Conservation (phyloP, 2,113 vertebrate genomes). For the Trogon melanurus region DNA sequence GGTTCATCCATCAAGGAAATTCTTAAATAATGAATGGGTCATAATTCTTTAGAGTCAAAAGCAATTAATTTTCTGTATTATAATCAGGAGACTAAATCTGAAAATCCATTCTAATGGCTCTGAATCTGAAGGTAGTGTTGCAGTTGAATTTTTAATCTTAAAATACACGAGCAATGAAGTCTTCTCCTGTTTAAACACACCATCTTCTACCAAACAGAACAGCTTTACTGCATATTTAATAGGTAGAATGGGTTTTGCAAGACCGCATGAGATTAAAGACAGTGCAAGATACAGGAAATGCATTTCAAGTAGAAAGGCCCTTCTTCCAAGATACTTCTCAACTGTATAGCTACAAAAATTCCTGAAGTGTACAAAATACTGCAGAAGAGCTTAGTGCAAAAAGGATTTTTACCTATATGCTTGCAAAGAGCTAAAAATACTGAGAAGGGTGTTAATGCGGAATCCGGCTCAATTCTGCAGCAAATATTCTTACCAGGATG, state of each 20-base stretch:
- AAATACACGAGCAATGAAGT: constrained; percentile 22
- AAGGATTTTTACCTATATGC: not conserved
- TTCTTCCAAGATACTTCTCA: constrained; percentile 10
- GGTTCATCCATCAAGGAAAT: constrained; percentile 43
- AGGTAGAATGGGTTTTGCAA: not conserved
- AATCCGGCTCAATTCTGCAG: not conserved
- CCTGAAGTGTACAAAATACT: not conserved
- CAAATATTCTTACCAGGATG: not conserved
- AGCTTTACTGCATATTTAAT: constrained; percentile 57
- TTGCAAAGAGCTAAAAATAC: not conserved
- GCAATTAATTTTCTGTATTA: constrained; percentile 65
- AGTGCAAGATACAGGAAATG: constrained; percentile 10
- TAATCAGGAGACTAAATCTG: constrained; percentile 61
- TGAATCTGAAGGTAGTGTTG: not conserved
- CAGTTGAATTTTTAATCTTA: constrained; percentile 50
- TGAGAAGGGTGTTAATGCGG: not conserved
- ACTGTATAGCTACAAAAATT: not conserved
- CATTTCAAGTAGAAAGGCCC: constrained; percentile 28
- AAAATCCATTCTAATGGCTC: constrained; percentile 39
- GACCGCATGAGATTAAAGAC: constrained; percentile 28
- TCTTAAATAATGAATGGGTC: constrained; percentile 56
- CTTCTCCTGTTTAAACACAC: constrained; percentile 44
- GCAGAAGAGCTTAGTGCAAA: not conserved
- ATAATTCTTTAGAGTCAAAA: constrained; percentile 56
- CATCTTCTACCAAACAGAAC: constrained; percentile 42